Evolutionary conservation across 2,113 vertebrate species (phyloP).

Genomic region (Caranx ignobilis): DNA sequence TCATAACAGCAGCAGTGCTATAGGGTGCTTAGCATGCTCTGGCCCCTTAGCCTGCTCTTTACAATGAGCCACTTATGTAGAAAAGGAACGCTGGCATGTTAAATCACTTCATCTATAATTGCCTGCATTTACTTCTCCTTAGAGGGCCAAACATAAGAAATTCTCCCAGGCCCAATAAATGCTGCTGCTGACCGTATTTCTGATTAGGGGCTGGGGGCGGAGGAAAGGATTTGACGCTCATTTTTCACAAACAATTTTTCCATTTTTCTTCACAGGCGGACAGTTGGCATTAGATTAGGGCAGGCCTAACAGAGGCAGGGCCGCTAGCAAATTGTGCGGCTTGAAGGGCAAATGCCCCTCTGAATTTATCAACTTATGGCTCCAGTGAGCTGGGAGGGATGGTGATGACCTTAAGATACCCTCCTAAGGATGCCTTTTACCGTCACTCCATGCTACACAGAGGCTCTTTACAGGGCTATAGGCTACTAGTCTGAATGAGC

Average conservation of each 20-base stretch:
- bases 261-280: constrained; percentile 83
- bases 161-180: constrained; percentile 82
- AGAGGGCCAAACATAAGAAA: constrained; percentile 77
- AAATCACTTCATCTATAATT: constrained; percentile 85
- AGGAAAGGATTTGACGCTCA: constrained; percentile 75
- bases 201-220: constrained; percentile 77
- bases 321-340: constrained; percentile 82
- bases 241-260: constrained; percentile 86
- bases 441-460: constrained; percentile 60
- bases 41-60: constrained; percentile 63
- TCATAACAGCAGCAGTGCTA: constrained; percentile 38
- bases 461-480: constrained; percentile 61
- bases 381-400: constrained; percentile 79
- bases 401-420: constrained; percentile 84
- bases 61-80: constrained; percentile 80
- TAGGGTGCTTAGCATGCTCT: constrained; percentile 60
- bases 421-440: constrained; percentile 80
- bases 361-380: constrained; percentile 86
- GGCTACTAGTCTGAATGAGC: constrained; percentile 43
- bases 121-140: constrained; percentile 82
- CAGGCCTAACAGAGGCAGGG: constrained; percentile 79
- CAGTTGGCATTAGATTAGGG: constrained; percentile 87
- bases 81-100: constrained; percentile 75
- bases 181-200: constrained; percentile 75
- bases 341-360: constrained; percentile 86